Conservation (phyloP, 2,888 invertebrate species). For the Cephalotes varians region DNA sequence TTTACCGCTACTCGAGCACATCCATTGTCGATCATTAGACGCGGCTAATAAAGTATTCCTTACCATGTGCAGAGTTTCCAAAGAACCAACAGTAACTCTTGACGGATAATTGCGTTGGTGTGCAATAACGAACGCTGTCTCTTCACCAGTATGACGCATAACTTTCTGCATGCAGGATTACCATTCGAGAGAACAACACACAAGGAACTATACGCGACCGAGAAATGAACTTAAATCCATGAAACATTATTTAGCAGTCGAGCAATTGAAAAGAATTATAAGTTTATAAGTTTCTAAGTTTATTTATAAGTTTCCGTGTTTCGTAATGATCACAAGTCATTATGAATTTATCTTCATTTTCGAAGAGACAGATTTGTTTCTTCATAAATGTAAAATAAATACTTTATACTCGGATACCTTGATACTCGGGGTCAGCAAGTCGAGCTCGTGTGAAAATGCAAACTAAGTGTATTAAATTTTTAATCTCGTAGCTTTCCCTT, state of each 20-base stretch:
- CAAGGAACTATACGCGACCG: background rate
- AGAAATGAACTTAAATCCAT: background rate
- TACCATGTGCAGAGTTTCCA: conserved; percentile 21
- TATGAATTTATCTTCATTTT: background rate
- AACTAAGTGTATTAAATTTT: background rate
- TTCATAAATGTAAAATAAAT: background rate
- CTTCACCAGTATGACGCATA: background rate
- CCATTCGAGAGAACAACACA: background rate
- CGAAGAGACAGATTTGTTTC: background rate
- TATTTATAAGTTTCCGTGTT: background rate
- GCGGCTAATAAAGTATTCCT: conserved; percentile 45
- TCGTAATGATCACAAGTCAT: background rate
- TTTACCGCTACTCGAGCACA: conserved; percentile 3
- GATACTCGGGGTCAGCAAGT: background rate
- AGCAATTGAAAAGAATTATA: background rate
- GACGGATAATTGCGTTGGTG: conserved; percentile 24
- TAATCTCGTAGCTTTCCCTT: background rate
- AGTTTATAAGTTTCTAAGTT: background rate
- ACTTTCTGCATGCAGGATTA: conserved; percentile 6
- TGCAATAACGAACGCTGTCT: conserved; percentile 9
- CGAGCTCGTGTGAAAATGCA: background rate
- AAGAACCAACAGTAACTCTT: conserved; percentile 43
- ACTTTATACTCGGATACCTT: too few relatives aligned
- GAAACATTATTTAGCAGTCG: background rate
- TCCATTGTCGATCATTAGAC: conserved; percentile 42